Evolutionary conservation across 1,140 invertebrate genomes (phyloP).

Genomic region (Zaprionus tsacasi): DNA sequence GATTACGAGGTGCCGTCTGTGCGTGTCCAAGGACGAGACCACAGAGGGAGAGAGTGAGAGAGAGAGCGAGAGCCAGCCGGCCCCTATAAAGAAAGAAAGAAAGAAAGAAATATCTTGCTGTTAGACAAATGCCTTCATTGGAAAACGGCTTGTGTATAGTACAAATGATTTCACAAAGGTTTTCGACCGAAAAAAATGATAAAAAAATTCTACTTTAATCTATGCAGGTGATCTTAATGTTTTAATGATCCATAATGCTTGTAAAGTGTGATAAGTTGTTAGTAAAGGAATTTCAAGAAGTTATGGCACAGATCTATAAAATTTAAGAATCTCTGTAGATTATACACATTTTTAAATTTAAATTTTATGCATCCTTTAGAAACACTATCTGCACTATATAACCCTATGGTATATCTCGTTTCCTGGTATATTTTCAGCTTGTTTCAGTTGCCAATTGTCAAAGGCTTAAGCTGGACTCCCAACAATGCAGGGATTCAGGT

Average conservation of each 20-base stretch:
- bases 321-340: not conserved
- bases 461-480: constrained; percentile 30
- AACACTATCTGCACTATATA: not conserved
- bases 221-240: not conserved
- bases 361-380: not conserved
- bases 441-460: constrained; percentile 50
- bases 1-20: constrained; percentile 52
- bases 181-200: constrained; percentile 1
- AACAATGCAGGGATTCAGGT: constrained; percentile 55
- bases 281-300: not conserved
- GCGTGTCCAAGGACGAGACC: constrained; percentile 33
- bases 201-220: constrained; percentile 12
- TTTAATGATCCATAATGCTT: constrained; percentile 12
- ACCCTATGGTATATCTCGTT: not conserved
- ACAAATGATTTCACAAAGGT: constrained; percentile 38
- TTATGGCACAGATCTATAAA: not conserved
- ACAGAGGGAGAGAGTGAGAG: not conserved
- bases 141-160: constrained; percentile 13
- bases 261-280: not conserved
- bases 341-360: not conserved
- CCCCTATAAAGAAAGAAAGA: constrained; percentile 40
- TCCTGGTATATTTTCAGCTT: not conserved
- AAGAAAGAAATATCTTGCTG: constrained; percentile 53
- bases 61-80: constrained; percentile 5
- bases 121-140: constrained; percentile 54